phyloP scores from a whole-genome alignment of 2,888 invertebrate genomes.

The Eilema depressum region DNA sequence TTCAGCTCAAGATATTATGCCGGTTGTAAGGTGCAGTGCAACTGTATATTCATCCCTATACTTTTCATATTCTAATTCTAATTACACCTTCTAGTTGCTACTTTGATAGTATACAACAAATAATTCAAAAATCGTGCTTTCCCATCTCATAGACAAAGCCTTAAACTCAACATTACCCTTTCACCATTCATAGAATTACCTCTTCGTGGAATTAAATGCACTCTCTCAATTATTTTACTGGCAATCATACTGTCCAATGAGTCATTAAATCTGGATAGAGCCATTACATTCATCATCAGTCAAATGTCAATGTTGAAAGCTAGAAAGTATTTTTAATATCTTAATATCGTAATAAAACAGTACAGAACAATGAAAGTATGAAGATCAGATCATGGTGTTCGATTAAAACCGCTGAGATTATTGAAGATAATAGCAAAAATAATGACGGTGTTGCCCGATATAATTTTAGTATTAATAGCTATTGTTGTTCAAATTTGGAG shows the following conservation, averaged over 20 bases:
- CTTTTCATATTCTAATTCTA: too few species aligned
- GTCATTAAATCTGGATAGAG: conserved; percentile 25
- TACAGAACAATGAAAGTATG: conserved; percentile 37
- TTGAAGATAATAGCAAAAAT: conserved; percentile 23
- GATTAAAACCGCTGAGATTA: conserved; percentile 34
- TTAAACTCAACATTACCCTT: not conserved
- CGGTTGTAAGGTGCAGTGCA: too few species aligned
- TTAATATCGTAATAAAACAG: conserved; percentile 30
- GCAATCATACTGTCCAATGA: conserved; percentile 30
- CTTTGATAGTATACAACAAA: not conserved
- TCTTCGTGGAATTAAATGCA: not conserved
- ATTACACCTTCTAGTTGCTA: too few species aligned
- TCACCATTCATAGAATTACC: not conserved
- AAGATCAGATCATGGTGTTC: conserved; percentile 19
- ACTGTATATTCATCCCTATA: too few species aligned
- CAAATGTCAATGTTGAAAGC: conserved; percentile 33
- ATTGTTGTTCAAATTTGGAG: not conserved
- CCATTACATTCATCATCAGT: conserved; percentile 30
- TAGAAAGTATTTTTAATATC: conserved; percentile 38
- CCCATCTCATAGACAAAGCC: not conserved
- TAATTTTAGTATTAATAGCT: conserved; percentile 17
- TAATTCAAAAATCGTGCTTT: not conserved
- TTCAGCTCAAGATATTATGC: too few species aligned
- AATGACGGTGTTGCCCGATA: conserved; percentile 22
- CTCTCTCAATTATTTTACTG: conserved; percentile 17